Conservation (phyloP, 64 coral and sea anemone genomes). For the Platygyra sinensis region DNA sequence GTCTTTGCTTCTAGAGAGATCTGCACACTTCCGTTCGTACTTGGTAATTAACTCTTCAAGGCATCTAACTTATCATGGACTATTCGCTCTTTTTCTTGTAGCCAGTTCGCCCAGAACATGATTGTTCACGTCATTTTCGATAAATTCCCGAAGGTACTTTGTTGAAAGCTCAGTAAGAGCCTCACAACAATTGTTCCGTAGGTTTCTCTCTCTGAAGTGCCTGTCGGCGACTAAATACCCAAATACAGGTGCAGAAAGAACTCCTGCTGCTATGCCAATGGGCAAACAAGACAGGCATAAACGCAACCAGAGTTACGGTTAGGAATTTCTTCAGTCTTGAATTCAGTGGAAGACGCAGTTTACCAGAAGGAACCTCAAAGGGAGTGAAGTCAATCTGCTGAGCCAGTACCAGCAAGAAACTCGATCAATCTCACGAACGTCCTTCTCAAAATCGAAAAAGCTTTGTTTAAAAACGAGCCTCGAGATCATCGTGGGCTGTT, state of each 20-base stretch:
- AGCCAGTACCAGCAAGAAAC: background rate
- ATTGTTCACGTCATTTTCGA: background rate
- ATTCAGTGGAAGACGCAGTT: background rate
- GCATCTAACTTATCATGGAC: background rate
- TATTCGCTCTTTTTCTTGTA: background rate
- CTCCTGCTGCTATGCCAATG: background rate
- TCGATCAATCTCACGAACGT: background rate
- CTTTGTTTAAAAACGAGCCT: background rate
- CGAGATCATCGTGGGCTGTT: background rate
- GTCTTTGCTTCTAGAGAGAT: background rate
- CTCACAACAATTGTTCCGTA: background rate
- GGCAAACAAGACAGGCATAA: background rate
- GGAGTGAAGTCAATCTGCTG: background rate
- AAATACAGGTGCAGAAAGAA: conserved; percentile 6
- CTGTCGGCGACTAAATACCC: background rate
- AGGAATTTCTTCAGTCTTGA: background rate
- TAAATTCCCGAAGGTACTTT: background rate
- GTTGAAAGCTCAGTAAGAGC: background rate
- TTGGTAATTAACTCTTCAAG: background rate
- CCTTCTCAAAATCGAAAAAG: background rate
- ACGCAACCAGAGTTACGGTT: background rate
- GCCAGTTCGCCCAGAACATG: background rate
- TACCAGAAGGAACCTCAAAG: background rate
- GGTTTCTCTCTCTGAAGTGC: background rate
- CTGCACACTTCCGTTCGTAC: background rate